Evolutionary conservation across 2,113 vertebrate species (phyloP).

Genomic region (Toxotes chatareus): DNA sequence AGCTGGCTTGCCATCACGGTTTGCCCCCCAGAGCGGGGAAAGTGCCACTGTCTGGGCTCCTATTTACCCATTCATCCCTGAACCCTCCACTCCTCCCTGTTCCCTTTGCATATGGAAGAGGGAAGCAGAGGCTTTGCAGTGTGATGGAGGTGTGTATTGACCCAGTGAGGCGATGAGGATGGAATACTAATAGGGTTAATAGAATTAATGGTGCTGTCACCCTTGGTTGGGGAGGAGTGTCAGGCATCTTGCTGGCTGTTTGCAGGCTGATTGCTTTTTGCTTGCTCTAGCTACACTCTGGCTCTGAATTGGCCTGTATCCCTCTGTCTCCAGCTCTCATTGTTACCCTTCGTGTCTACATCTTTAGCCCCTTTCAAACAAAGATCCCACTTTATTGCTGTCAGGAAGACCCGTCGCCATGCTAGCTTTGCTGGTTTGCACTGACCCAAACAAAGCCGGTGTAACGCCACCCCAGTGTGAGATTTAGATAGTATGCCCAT

Average conservation of each 20-base stretch:
- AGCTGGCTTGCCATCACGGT: conserved; percentile 24
- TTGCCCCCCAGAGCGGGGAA: not conserved
- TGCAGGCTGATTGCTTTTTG: conserved; percentile 48
- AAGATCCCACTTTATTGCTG: too few relatives aligned
- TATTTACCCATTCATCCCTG: conserved; percentile 49
- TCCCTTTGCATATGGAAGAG: conserved; percentile 54
- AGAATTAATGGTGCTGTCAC: conserved; percentile 80
- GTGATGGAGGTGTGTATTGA: conserved; percentile 79
- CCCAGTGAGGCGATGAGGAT: conserved; percentile 64
- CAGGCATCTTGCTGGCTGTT: conserved; percentile 31
- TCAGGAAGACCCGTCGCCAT: too few relatives aligned
- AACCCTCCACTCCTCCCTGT: conserved; percentile 22
- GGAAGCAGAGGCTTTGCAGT: conserved; percentile 51
- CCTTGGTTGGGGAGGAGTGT: conserved; percentile 61
- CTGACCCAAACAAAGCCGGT: too few relatives aligned
- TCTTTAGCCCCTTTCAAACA: not conserved
- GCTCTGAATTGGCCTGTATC: conserved; percentile 13
- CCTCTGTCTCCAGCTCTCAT: not conserved
- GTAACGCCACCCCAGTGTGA: too few relatives aligned
- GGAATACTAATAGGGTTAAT: conserved; percentile 82
- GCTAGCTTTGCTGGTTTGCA: too few relatives aligned
- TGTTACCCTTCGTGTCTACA: conserved; percentile 1
- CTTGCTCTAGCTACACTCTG: conserved; percentile 20
- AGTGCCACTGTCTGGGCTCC: conserved; percentile 34
- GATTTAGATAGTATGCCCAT: too few relatives aligned